Evolutionary conservation across 2,113 vertebrate genomes (phyloP).

Genomic region (Vulpes vulpes): DNA sequence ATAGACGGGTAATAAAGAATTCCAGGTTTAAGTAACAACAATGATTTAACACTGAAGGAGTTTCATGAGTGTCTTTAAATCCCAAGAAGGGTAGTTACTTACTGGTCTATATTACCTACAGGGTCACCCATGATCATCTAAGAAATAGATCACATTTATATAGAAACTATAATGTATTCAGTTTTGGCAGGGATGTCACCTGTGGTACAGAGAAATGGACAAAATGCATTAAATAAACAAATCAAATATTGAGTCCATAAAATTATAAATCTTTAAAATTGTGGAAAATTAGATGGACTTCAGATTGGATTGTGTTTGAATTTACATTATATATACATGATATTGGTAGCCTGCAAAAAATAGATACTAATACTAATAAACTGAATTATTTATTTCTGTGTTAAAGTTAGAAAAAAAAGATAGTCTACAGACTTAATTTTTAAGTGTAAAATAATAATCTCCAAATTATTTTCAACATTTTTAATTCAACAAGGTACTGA

Average conservation of each 20-base stretch:
- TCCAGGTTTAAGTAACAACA: background rate
- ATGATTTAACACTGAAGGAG: background rate
- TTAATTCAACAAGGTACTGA: background rate
- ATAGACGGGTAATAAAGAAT: background rate
- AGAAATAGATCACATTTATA: background rate
- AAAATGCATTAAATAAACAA: background rate
- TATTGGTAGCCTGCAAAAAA: background rate
- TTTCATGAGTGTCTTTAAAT: slow-evolving; percentile 6
- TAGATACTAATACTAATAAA: background rate
- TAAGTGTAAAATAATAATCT: slow-evolving; percentile 17
- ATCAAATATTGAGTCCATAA: background rate
- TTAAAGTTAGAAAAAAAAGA: background rate
- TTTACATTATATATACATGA: background rate
- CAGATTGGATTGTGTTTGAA: background rate
- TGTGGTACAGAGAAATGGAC: background rate
- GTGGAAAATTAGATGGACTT: background rate
- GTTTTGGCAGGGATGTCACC: background rate
- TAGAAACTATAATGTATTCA: background rate
- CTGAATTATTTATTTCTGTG: background rate
- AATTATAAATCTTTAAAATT: background rate
- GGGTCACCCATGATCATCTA: background rate
- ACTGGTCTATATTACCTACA: background rate
- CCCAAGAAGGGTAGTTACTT: background rate
- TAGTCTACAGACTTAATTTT: background rate
- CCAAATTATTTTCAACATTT: background rate